A percentile compares a stretch with the other conserved stretches of the same genome.
phyloP scores from a whole-genome alignment of 2,113 vertebrate genomes.

The Myrmophylax atrothorax region DNA sequence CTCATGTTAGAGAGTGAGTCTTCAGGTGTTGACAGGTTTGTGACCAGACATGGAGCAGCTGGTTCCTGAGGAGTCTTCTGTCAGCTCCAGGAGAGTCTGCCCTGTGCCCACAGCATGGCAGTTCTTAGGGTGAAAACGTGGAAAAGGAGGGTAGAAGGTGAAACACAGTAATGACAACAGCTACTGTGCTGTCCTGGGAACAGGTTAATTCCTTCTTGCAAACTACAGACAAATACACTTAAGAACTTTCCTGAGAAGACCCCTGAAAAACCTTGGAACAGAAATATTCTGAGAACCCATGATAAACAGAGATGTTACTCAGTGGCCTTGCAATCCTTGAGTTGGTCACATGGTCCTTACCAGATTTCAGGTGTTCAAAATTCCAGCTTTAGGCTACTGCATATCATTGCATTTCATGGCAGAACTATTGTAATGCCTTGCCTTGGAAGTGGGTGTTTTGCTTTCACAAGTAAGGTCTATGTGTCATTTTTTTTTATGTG shows the following conservation, averaged over 20 bases:
- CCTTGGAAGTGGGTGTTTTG: neutral
- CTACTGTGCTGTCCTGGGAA: neutral
- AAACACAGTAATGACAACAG: neutral
- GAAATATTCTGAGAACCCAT: neutral
- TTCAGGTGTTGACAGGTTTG: neutral
- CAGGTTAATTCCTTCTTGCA: neutral
- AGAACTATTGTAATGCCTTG: neutral
- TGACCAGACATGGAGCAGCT: neutral
- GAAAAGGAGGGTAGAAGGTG: neutral
- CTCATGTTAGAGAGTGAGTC: neutral
- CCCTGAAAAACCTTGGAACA: neutral
- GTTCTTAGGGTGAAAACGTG: rapidly evolving
- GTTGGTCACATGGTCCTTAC: neutral
- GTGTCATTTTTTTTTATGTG: neutral
- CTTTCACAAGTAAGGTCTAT: neutral
- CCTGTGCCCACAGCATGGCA: neutral
- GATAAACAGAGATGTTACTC: neutral
- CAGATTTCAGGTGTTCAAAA: neutral
- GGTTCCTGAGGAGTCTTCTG: neutral
- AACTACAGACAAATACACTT: neutral
- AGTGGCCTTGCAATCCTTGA: neutral
- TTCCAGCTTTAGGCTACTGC: neutral
- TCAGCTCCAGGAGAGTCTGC: neutral
- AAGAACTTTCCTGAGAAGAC: neutral
- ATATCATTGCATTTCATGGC: neutral